A percentile compares a stretch with the other conserved stretches of the same genome.
These are phyloP conservation scores for Himantopus leucocephalus DNA, from an alignment of 2,113 vertebrate genomes.

Conservation along the genomic window DNA sequence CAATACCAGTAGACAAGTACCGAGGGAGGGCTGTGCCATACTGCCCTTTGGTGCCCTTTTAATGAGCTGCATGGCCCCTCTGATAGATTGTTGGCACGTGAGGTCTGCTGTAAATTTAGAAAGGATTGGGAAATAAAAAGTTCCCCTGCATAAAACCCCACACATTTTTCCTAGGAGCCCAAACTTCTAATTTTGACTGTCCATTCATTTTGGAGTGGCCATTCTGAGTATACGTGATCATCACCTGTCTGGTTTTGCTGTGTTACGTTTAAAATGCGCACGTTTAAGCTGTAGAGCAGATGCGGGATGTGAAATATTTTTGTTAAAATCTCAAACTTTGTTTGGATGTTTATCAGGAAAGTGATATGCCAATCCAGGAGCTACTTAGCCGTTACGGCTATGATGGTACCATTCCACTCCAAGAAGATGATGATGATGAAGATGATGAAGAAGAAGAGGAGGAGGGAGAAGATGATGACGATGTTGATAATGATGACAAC, in stretches of 20 bases:
- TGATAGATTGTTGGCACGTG: fast-evolving
- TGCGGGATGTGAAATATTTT: not conserved
- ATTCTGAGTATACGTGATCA: fast-evolving
- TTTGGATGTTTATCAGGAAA: slow-evolving; percentile 79
- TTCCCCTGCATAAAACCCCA: not conserved
- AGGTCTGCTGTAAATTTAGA: not conserved
- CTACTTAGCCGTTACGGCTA: slow-evolving; percentile 95
- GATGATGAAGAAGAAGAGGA: slow-evolving; percentile 90
- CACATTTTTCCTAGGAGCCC: not conserved
- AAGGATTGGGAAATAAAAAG: not conserved
- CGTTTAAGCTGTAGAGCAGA: not conserved
- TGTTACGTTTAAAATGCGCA: not conserved
- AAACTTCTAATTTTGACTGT: not conserved
- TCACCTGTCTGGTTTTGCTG: fast-evolving
- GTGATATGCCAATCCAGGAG: slow-evolving; percentile 97
- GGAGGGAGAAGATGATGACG: slow-evolving; percentile 82
- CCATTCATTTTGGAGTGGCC: not conserved
- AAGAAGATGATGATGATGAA: slow-evolving; percentile 83
- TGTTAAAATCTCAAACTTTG: not conserved
- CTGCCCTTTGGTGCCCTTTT: not conserved
- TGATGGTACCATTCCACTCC: slow-evolving; percentile 81
- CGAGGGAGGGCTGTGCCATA: not conserved
- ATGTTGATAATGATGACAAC: slow-evolving; percentile 89
- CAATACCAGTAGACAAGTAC: too few relatives aligned
- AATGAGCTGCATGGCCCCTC: not conserved